Base-by-base conservation (phyloP, 2,888 invertebrate species). In the Masnerella sp. region DNA sequence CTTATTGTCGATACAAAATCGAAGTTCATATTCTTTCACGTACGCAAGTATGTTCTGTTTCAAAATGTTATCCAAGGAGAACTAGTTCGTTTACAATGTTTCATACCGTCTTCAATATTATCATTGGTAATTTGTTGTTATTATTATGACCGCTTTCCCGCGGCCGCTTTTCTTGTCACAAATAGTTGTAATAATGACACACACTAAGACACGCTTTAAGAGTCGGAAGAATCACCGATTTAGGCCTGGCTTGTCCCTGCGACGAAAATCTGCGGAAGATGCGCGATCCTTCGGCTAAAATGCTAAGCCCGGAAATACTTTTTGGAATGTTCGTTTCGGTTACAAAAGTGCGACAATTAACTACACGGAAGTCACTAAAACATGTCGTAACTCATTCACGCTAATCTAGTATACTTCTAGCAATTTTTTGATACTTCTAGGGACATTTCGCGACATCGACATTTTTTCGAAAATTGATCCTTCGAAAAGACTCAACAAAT, bases 201-300 rank as follows among this genome's bases (percentile, higher is more conserved):
- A 70, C 62, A 62, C 56, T 70, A 70, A 62, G 62, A 70, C 70
- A 71, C 70, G 43, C 42, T 71, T 71, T 43, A 64, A 71, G 14
- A 71, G 54, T 64, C 54, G 64, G 62, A 64, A 71, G 62, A 71
- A 58, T 71, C 51, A 58, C 42, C 49, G 62, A 54, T 69, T 71
- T 71, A 71, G 70, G 70, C 71, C 71, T 71, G 45, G 51, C 58
- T 30, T 62, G 40, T 70, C 70, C 70, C 70, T 70, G 70, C 43
- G 70, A 70, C 62, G 49, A 70, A 70, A 64, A 64, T 59, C 49
- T 64, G 64, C 59, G 64, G 56, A 70, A 70, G 62, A 71, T 71
- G 45, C 52, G 49, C 58, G 38, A 58, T 64, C 49, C 52, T 71
- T 47, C 43, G 49, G 62, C 38, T 42, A 51, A 68, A 62, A 58